Evolutionary conservation across 2,888 invertebrate species (phyloP).

Genomic region (Eurytoma californica): DNA sequence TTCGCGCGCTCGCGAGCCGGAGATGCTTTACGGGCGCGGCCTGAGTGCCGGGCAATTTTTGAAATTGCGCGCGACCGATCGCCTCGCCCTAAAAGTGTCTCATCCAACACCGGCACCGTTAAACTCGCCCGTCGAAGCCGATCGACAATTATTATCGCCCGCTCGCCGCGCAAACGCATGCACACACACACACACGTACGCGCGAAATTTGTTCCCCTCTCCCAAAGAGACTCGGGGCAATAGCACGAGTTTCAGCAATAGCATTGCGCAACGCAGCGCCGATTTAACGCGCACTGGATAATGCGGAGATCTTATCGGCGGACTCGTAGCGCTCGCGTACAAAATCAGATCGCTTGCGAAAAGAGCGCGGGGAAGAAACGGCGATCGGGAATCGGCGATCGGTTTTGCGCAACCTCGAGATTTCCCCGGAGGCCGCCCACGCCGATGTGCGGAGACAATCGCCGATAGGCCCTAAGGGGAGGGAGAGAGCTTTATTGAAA

Average conservation of each 20-base stretch:
- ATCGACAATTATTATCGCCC: too few species aligned
- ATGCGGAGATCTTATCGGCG: slow-evolving; percentile 19
- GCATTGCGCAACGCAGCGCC: slow-evolving; percentile 17
- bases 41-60: slow-evolving; percentile 20
- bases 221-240: too few species aligned
- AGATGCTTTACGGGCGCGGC: slow-evolving; percentile 5
- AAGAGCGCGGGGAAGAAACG: neutral
- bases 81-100: too few species aligned
- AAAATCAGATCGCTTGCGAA: slow-evolving; percentile 29
- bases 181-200: too few species aligned
- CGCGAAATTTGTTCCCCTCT: neutral
- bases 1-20: neutral
- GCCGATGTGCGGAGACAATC: slow-evolving; percentile 1
- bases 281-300: slow-evolving; percentile 4
- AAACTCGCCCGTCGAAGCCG: too few species aligned
- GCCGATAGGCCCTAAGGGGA: neutral
- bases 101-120: too few species aligned
- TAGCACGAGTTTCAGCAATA: neutral
- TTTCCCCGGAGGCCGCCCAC: slow-evolving; percentile 5
- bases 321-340: neutral
- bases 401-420: slow-evolving; percentile 6
- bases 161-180: too few species aligned
- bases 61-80: slow-evolving; percentile 5
- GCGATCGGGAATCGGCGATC: neutral
- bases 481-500: slow-evolving; percentile 30